Percentiles rank a stretch among this genome's conserved stretches.
phyloP scores from a whole-genome alignment of 2,113 vertebrate species.

The Psettodes erumei region DNA sequence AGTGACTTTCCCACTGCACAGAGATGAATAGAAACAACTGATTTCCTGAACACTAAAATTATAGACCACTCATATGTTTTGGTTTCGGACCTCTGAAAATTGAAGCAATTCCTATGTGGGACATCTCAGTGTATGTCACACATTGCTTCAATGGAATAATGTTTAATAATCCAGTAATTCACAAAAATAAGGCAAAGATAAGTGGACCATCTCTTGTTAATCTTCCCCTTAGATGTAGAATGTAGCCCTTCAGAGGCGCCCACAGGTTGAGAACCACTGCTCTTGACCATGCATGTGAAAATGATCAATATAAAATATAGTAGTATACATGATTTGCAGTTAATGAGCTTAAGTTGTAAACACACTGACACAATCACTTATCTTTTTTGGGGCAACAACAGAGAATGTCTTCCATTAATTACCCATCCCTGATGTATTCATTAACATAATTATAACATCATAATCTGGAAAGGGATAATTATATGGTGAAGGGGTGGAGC shows the following conservation, averaged over 20 bases:
- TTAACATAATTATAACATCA: conserved; percentile 70
- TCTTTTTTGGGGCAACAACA: conserved; percentile 47
- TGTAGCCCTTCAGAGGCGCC: neutral
- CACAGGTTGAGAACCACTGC: neutral
- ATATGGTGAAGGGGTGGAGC: conserved; percentile 56
- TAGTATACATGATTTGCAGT: neutral
- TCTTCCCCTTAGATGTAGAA: neutral
- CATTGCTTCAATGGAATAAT: no score
- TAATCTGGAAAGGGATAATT: conserved; percentile 57
- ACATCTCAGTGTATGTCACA: no score
- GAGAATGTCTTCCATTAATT: conserved; percentile 61
- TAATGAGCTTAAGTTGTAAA: conserved; percentile 10
- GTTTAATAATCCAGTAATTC: neutral
- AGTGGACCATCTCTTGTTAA: neutral
- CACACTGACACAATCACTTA: conserved; percentile 4
- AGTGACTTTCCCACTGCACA: no score
- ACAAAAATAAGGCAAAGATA: neutral
- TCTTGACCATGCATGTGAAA: neutral
- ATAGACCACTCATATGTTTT: no score
- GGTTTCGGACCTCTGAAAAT: no score
- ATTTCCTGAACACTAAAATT: no score
- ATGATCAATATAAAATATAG: conserved; percentile 4
- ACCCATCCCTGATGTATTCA: conserved; percentile 52
- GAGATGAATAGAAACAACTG: no score
- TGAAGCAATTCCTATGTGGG: no score